Evolutionary conservation across 2,113 vertebrate species (phyloP).

Genomic region (Paralichthys olivaceus): DNA sequence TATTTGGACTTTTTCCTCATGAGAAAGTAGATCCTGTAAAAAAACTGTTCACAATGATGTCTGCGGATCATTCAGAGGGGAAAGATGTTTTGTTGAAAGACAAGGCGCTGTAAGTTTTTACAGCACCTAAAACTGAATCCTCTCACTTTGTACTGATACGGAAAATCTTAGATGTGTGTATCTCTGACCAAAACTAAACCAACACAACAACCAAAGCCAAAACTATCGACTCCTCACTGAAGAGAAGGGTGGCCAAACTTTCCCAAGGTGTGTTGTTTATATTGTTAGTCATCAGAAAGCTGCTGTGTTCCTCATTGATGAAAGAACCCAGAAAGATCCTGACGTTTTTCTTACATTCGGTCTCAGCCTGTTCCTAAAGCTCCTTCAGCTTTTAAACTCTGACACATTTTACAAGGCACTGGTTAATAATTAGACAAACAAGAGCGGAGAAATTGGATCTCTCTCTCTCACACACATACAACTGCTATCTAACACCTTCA

Average conservation of each 20-base stretch:
- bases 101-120: neutral
- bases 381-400: constrained; percentile 5
- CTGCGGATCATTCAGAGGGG: neutral
- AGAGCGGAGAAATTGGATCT: constrained; percentile 5
- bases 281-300: constrained; percentile 8
- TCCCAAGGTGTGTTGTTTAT: constrained; percentile 26
- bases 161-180: neutral
- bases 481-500: neutral
- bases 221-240: neutral
- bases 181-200: neutral
- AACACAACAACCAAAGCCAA: neutral
- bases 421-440: constrained; percentile 62
- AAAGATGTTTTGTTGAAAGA: neutral
- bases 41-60: neutral
- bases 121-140: neutral
- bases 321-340: neutral
- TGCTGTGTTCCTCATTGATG: neutral
- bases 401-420: constrained; percentile 22
- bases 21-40: neutral
- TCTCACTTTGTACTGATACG: neutral
- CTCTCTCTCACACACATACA: neutral
- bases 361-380: neutral
- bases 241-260: constrained; percentile 1
- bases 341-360: neutral
- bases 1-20: no score